Evolutionary conservation across 2,888 invertebrate species (phyloP).

Genomic region (Melanchra persicariae): DNA sequence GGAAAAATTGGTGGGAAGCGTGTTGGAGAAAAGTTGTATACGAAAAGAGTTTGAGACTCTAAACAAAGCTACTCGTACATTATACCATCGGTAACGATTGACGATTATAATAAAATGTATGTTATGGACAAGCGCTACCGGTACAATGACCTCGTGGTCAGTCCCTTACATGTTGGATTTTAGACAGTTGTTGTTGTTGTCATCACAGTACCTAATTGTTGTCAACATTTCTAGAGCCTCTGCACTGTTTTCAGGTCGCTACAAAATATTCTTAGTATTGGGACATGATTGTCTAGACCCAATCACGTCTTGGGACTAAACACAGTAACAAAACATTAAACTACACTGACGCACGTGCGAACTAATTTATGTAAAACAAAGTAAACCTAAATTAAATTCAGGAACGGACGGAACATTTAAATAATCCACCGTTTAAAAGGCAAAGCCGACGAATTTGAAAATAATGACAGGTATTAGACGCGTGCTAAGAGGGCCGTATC

Average conservation of each 20-base stretch:
- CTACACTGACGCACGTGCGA: slow-evolving; percentile 52
- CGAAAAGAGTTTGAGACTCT: not conserved
- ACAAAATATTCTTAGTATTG: not conserved
- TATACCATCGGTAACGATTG: not conserved
- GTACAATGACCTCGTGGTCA: not conserved
- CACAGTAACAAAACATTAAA: slow-evolving; percentile 14
- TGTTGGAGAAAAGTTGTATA: not conserved
- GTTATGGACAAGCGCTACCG: not conserved
- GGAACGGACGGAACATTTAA: slow-evolving; percentile 73
- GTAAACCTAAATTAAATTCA: slow-evolving; percentile 73
- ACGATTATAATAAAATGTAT: not conserved
- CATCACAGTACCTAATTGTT: too few relatives aligned
- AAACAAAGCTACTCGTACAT: not conserved
- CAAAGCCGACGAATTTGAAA: slow-evolving; percentile 87
- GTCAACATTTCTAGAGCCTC: too few relatives aligned
- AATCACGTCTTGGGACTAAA: not conserved
- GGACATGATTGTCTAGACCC: not conserved
- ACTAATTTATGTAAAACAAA: slow-evolving; percentile 66
- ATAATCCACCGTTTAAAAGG: slow-evolving; percentile 86
- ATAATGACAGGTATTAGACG: slow-evolving; percentile 89
- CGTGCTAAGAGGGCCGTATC: slow-evolving; percentile 87
- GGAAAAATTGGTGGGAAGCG: slow-evolving; percentile 46
- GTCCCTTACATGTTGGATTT: not conserved
- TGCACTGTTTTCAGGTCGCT: too few relatives aligned
- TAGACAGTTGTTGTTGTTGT: not conserved